Evolutionary conservation across 2,113 vertebrate genomes (phyloP), one percentile per base, ranked within the genome.

Genomic region (Steatornis caripensis): DNA sequence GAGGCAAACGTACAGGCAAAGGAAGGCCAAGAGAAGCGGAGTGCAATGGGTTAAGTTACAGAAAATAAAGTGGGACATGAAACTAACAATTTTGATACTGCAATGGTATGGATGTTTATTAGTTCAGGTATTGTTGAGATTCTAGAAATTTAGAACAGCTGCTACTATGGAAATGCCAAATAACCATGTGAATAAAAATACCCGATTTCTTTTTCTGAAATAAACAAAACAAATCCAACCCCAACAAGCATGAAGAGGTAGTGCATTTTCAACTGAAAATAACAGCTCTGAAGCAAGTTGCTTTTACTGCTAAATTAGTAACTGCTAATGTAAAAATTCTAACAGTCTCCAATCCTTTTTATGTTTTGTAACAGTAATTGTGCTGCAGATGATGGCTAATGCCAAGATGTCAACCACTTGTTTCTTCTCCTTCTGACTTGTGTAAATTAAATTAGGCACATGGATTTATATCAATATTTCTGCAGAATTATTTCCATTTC

Each of bases 341-440:
- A 78, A 57, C 17, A 11, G 37, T 61, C n/a, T 87, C 57, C 26
- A 55, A 58, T 54, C 39, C 14, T 61, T 64, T 58, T 83, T 49
- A 53, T 91, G 62, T 76, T 93, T 77, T 88, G 8, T 58, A 90
- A 66, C 81, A 93, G 74, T 85, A 95, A 72, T 83, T 93, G 14
- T 1, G 0, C 49, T 77, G 54, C 68, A 84, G 66, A 80, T 90
- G 87, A 91, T 87, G 88, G 78, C 49, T 83, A 90, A 62, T 70
- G 66, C 45, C 62, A 88, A 91, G 39, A 83, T 70, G 20, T 85
- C 93, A 93, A 65, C 45, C 54, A 45, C 45, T 90, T 88, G 37
- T 34, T 83, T 37, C 65, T 83, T 90, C 58, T 91, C 15, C 53
- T 78, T 89, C 76, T 82, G 34, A 83, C 80, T 69, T 83, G 45